Evolutionary conservation across 2,888 invertebrate genomes (phyloP).

Genomic region (Carterocephalus palaemon): DNA sequence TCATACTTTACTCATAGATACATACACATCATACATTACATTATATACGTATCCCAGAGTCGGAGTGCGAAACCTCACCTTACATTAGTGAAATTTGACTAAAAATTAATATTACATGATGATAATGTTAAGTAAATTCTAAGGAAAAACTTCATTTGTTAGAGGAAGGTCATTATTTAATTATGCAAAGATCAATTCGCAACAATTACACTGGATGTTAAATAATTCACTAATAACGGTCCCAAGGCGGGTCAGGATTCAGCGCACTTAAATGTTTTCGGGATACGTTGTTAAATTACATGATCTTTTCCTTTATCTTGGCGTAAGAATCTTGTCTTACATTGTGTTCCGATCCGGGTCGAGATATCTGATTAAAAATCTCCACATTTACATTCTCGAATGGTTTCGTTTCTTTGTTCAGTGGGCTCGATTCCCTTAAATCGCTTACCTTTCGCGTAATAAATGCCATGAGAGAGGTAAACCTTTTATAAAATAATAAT

Average conservation of each 20-base stretch:
- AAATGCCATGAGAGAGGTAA: conserved; percentile 17
- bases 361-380: conserved; percentile 26
- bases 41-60: too few species aligned
- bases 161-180: conserved; percentile 44
- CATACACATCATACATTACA: too few species aligned
- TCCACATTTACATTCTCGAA: conserved; percentile 25
- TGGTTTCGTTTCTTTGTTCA: conserved; percentile 25
- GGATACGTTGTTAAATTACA: conserved; percentile 53
- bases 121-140: too few species aligned
- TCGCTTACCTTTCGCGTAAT: conserved; percentile 21
- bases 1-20: too few species aligned
- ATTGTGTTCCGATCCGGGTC: conserved; percentile 23
- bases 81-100: too few species aligned
- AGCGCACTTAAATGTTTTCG: conserved; percentile 62
- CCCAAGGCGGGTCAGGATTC: conserved; percentile 59
- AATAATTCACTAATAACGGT: conserved; percentile 74
- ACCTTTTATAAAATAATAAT: conserved; percentile 16
- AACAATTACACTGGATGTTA: conserved; percentile 62
- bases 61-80: too few species aligned
- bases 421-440: conserved; percentile 17
- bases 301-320: conserved; percentile 39
- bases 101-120: too few species aligned
- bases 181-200: conserved; percentile 75
- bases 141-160: conserved; percentile 4
- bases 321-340: conserved; percentile 29